Base-by-base conservation (phyloP, 1,140 invertebrate species). In the Anadara kagoshimensis region DNA sequence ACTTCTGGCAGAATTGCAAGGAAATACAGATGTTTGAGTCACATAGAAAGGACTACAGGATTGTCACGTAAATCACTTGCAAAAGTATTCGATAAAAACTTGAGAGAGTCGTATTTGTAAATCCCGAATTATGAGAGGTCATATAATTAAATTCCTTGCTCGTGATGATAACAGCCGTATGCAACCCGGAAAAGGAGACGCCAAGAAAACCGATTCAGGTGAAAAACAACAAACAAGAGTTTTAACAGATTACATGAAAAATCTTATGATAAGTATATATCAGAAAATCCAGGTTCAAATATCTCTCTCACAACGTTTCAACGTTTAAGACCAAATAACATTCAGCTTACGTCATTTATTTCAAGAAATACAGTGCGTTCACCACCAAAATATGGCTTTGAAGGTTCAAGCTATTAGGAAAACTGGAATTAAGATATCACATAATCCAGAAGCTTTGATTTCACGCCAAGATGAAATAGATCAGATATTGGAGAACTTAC, bases 371-470 rank as follows among this genome's bases (percentile, higher is more conserved):
- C 53, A 72, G n/a, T 76, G 69, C 24, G 54, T 53, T 41, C 57
- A 63, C 43, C 75, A 76, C 43, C 63, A 76, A 63, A 76, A 72
- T 45, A 65, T 71, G 69, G 64, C 69, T 7, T 57, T 73, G 22
- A 45, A 53, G n/a, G n/a, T 76, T 11, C 24, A 62, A 16, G 12
- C 29, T 51, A 20, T 73, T 11, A 61, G 43, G 36, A 67, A 24
- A 16, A 5, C 16, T 47, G 75, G 75, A 11, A 41, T 76, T 0
- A n/a, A 41, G 1, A n/a, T 73, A 18, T 20, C 63, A 41, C 7
- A 41, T 5, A 76, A 69, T 57, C 75, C 75, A 24, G 68, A 76
- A 20, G 47, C 5, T 43, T 20, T 57, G 8, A n/a, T 44, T 36
- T 12, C 36, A 57, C 18, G 14, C 22, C 18, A 45, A 5, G 0